A percentile compares a stretch with the other conserved stretches of the same genome.
Conservation (phyloP, 2,113 vertebrate species). For the human region DNA sequence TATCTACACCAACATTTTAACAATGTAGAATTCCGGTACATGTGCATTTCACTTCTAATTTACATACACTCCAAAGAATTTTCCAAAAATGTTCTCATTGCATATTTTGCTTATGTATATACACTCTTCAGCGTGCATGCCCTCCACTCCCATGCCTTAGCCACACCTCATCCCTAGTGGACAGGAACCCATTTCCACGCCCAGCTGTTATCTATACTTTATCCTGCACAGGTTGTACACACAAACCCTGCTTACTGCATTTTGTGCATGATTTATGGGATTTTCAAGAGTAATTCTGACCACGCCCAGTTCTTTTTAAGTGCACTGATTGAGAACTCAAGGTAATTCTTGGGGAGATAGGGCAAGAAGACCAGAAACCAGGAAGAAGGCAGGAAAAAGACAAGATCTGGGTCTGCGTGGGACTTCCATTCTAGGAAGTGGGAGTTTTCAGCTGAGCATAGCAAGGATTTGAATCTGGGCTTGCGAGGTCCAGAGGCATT, state of each 20-base stretch:
- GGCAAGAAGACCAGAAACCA: not conserved
- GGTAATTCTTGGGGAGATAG: not conserved
- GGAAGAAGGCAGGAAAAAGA: not conserved
- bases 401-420: not conserved
- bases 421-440: no score
- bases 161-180: not conserved
- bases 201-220: fast-evolving
- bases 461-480: not conserved
- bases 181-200: not conserved
- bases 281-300: not conserved
- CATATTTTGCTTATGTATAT: not conserved
- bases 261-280: not conserved
- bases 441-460: not conserved
- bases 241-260: not conserved
- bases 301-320: not conserved
- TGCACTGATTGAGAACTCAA: not conserved
- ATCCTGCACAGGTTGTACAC: not conserved
- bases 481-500: not conserved
- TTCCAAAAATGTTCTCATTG: not conserved
- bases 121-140: not conserved
- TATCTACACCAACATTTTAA: not conserved
- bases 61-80: fast-evolving
- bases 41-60: no score
- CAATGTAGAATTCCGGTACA: not conserved
- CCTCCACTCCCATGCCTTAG: fast-evolving